A percentile compares a stretch with the other conserved stretches of the same genome.
These are phyloP conservation scores for Drosophila macrospina DNA, from an alignment of 2,888 invertebrate species.

Conservation along the genomic window DNA sequence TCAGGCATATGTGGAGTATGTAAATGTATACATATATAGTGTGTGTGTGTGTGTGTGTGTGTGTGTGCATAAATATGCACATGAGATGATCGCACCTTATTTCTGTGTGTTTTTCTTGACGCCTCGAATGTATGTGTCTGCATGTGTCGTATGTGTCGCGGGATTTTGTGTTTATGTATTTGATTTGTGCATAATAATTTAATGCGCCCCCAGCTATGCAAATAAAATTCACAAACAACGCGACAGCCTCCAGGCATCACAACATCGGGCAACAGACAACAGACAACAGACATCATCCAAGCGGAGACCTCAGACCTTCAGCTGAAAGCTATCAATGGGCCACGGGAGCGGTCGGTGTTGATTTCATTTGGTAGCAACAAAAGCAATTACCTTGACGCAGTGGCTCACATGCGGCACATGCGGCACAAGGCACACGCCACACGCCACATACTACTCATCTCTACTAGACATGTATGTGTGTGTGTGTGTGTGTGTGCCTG, in stretches of 20 bases:
- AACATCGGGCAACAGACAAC: constrained; percentile 2
- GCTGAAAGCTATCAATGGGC: constrained; percentile 21
- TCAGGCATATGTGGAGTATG: constrained; percentile 4
- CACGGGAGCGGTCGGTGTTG: constrained; percentile 57
- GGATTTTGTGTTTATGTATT: constrained; percentile 65
- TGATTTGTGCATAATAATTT: constrained; percentile 79
- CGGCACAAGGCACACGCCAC: constrained; percentile 6
- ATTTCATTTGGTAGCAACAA: constrained; percentile 73
- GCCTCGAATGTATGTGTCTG: constrained; percentile 12
- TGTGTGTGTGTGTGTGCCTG: constrained; percentile 3
- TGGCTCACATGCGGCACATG: constrained; percentile 16
- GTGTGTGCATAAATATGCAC: constrained; percentile 21
- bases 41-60: constrained; percentile 7
- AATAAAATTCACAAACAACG: constrained; percentile 62
- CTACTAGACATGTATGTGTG: background rate
- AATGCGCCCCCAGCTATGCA: constrained; percentile 65
- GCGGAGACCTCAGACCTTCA: constrained; percentile 5
- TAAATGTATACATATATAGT: constrained; percentile 1
- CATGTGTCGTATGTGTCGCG: constrained; percentile 34
- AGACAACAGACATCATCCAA: constrained; percentile 6
- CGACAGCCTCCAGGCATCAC: constrained; percentile 34
- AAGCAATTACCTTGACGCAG: constrained; percentile 71
- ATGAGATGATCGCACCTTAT: constrained; percentile 15
- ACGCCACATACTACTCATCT: no score
- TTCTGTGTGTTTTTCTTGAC: constrained; percentile 31